These are phyloP conservation scores for Octopus bimaculoides DNA, from an alignment of 1,140 invertebrate genomes.

Conservation along the genomic window DNA sequence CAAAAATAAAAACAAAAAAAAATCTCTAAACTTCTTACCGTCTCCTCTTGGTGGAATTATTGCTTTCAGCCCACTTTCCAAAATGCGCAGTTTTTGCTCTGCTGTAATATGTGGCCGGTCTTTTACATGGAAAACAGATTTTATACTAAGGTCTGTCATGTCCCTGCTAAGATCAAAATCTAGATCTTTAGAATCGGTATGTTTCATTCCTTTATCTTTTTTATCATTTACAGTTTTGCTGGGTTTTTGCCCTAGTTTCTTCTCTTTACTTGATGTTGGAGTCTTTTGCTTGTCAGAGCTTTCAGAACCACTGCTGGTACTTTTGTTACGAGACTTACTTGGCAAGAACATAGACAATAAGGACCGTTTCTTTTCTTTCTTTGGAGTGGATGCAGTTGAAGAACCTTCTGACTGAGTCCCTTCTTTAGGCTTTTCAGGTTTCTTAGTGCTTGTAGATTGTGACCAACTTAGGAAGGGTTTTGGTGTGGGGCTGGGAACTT, in stretches of 20 bases:
- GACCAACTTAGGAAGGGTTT: background rate
- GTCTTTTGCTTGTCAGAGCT: constrained; percentile 15
- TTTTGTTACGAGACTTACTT: constrained; percentile 36
- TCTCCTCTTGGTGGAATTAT: background rate
- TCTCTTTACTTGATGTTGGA: constrained; percentile 15
- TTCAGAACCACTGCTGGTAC: constrained; percentile 6
- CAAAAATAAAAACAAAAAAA: constrained; percentile 14
- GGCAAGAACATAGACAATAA: constrained; percentile 43
- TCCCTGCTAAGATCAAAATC: constrained; percentile 33
- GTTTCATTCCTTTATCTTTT: constrained; percentile 59
- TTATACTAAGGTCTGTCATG: constrained; percentile 37
- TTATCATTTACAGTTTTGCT: constrained; percentile 66
- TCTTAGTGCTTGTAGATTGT: background rate
- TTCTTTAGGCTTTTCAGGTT: background rate
- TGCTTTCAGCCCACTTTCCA: background rate
- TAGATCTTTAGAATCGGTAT: constrained; percentile 18
- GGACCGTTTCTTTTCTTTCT: constrained; percentile 43
- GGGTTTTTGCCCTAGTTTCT: constrained; percentile 28
- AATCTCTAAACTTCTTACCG: background rate
- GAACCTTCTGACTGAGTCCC: background rate
- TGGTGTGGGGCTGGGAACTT: background rate
- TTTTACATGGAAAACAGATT: constrained; percentile 29
- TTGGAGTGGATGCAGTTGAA: background rate
- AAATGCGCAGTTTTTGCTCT: background rate
- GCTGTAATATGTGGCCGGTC: background rate